Base-by-base conservation (phyloP, 2,888 invertebrate genomes). In the Ernsta delagoae region DNA sequence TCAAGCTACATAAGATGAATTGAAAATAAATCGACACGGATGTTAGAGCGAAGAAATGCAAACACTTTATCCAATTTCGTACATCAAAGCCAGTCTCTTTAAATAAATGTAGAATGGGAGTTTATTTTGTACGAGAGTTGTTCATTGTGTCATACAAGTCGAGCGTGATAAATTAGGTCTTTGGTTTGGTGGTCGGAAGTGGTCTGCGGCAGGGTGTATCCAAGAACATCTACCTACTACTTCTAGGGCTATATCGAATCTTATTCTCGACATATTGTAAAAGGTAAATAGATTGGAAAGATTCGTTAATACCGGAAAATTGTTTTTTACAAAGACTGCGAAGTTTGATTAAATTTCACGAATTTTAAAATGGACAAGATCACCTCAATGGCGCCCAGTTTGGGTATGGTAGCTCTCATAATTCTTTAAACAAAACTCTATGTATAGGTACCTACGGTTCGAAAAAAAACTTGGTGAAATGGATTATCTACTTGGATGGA, bases 1-100 rank as follows among this genome's bases (percentile, higher is more conserved):
- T 60, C 24, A 24, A 24, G 24, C 24, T 24, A 24, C 24, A 24
- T 24, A 24, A 24, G 24, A 24, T 24, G 48, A 48, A 50, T 50
- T 34, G 48, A 53, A 48, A 34, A 48, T 61, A 48, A 60, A 60
- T 60, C 60, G 31, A 60, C 60, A 60, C 60, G 12, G 34, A 60
- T 9, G 45, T 62, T 62, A 62, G 36, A 36, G 62, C 36, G 50
- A 62, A 67, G 56, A 43, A 67, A 67, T 45, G 56, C 60, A 61
- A 61, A 61, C 61, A 54, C 54, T 56, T 7, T 41, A 67, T 34
- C 61, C 45, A 61, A 67, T 61, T 61, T 61, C 31, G 67, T 48
- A 67, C 61, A 67, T 62, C 67, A 57, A 56, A 61, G 53, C 43
- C 48, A 39, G 16, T 61, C 43, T 56, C 43, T 48, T 9, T 24